Base-by-base conservation (phyloP, 2,797 vertebrate genomes). In the Sylvia borin region DNA sequence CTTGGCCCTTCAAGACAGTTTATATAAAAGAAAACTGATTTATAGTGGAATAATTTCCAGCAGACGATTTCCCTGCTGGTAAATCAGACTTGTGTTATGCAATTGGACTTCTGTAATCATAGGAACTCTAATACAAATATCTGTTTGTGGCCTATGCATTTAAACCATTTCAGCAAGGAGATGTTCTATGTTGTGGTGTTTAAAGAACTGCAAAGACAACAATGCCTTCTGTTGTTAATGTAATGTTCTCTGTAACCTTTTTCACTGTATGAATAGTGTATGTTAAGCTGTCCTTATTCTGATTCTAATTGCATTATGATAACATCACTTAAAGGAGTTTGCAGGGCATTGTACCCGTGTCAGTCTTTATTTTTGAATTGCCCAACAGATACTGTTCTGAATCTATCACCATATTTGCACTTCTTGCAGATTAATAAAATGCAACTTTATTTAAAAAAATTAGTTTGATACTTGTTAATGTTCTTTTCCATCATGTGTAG, bases 101-200 rank as follows among this genome's bases (percentile, higher is more conserved):
- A 95, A 78, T 61, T 93, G 88, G 58, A 93, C 89, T 94, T 96
- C 29, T 88, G 48, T 95, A 90, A 82, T 96, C n/a, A 5, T 78
- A 77, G 86, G 85, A 97, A 86, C 82, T 96, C 18, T 85, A 92
- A 80, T 70, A 85, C 55, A 85, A 78, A 18, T 95, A 47, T 73
- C 90, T 84, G 55, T 89, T 79, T 95, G 87, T 96, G 86, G 89
- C 95, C 85, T 96, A 9, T 96, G 80, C 91, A 48, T 97, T 95
- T 94, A 96, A 94, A 95, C 92, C 71, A 66, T 85, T 93, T 95
- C 90, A 92, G 67, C 74, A 85, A 58, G 65, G 93, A 67, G 68
- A 17, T 75, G 72, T 80, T 88, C 16, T 13, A 0, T 79, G 76
- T 83, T 60, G 50, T 71, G 19, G 40, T 50, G 31, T 91, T 79